Conservation (phyloP, 2,888 invertebrate genomes). For the Atherix ibis region DNA sequence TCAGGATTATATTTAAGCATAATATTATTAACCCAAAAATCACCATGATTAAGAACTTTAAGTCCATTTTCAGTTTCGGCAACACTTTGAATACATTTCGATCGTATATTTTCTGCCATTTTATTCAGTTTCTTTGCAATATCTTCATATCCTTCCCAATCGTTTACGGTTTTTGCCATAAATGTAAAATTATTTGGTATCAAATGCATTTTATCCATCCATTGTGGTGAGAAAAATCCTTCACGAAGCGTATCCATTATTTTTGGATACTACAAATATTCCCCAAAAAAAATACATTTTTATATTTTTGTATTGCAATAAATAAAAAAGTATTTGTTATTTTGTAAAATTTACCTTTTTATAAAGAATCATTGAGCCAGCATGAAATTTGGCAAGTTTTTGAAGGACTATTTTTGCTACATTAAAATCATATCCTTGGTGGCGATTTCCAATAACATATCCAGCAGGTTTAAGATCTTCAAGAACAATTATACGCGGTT, state of each 20-base stretch:
- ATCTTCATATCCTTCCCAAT: constrained; percentile 23
- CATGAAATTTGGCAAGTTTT: not conserved
- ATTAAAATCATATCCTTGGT: not conserved
- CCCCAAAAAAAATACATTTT: not conserved
- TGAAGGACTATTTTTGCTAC: not conserved
- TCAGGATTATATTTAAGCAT: too few relatives aligned
- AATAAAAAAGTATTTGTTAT: too few relatives aligned
- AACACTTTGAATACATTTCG: not conserved
- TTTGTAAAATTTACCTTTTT: not conserved
- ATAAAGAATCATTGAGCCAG: not conserved
- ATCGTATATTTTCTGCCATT: not conserved
- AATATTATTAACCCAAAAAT: constrained; percentile 32
- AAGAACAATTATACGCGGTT: not conserved
- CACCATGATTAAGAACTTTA: constrained; percentile 30
- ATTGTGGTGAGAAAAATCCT: not conserved
- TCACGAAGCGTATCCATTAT: not conserved
- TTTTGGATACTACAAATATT: not conserved
- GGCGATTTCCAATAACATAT: not conserved
- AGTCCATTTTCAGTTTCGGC: not conserved
- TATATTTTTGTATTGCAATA: too few relatives aligned
- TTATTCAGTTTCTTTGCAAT: constrained; percentile 20
- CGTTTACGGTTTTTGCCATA: constrained; percentile 20
- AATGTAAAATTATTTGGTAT: too few relatives aligned
- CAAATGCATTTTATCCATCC: too few relatives aligned
- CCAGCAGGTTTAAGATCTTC: not conserved